phyloP scores from a whole-genome alignment of 2,113 vertebrate genomes.

The Microtus ochrogaster region DNA sequence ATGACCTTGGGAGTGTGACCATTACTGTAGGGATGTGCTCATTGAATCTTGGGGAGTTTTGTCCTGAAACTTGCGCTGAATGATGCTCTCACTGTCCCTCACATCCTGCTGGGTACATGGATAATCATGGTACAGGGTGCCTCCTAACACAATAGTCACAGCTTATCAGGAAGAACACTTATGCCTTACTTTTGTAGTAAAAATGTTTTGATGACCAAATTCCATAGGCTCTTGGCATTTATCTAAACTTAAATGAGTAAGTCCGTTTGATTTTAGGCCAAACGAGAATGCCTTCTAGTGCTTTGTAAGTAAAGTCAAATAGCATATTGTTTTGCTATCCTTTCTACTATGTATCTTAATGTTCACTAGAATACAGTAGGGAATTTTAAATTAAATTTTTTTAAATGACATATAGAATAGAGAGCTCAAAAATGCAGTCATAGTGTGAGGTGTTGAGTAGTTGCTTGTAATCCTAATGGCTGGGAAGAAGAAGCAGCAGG shows the following conservation, averaged over 20 bases:
- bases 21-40: conserved; percentile 31
- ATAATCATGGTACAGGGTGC: not conserved
- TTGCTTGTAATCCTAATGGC: not conserved
- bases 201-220: conserved; percentile 27
- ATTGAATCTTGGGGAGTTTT: conserved; percentile 26
- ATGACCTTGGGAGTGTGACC: not conserved
- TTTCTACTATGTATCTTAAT: not conserved
- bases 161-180: conserved; percentile 23
- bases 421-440: not conserved
- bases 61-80: not conserved
- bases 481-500: not conserved
- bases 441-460: not conserved
- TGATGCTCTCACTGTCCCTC: not conserved
- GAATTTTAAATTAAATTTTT: not conserved
- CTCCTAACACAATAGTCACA: not conserved
- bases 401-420: not conserved
- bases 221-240: conserved; percentile 10
- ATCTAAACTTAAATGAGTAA: conserved; percentile 40
- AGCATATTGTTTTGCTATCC: conserved; percentile 24
- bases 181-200: not conserved
- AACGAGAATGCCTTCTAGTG: not conserved
- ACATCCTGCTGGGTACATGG: not conserved
- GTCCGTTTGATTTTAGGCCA: conserved; percentile 35
- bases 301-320: conserved; percentile 27
- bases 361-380: not conserved